Conservation (phyloP, 2,113 vertebrate species). For the Ivindomyrus marchei region DNA sequence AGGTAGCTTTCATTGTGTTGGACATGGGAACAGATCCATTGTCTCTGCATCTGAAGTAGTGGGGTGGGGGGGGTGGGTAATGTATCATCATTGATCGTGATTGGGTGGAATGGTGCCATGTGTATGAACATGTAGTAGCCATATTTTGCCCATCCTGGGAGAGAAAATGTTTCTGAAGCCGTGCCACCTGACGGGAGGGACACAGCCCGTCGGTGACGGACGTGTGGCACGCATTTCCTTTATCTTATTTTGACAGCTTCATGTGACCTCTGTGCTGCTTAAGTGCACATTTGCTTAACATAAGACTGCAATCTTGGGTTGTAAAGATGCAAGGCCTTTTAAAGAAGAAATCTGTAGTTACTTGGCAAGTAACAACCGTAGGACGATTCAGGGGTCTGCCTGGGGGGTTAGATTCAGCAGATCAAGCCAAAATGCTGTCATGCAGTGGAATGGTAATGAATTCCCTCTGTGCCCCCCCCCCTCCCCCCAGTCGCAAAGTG, state of each 20-base stretch:
- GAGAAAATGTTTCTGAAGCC: neutral
- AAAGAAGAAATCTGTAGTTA: slow-evolving; percentile 10
- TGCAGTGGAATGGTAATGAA: slow-evolving; percentile 24
- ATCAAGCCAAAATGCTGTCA: slow-evolving; percentile 25
- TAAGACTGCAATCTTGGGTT: slow-evolving; percentile 20
- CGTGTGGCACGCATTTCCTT: neutral
- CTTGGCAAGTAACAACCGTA: slow-evolving; percentile 19
- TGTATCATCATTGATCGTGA: neutral
- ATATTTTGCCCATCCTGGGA: neutral
- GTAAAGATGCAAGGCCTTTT: slow-evolving; percentile 22
- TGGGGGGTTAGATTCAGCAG: slow-evolving; percentile 17
- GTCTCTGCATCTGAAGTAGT: neutral
- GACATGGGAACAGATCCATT: neutral
- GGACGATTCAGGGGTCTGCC: slow-evolving; percentile 22
- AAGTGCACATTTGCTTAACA: slow-evolving; percentile 23
- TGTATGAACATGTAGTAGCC: neutral
- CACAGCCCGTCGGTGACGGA: neutral
- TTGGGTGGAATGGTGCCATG: neutral
- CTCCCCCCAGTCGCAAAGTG: neutral
- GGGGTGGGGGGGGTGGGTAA: neutral
- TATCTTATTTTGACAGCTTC: slow-evolving; percentile 14
- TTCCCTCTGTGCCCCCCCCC: slow-evolving; percentile 2
- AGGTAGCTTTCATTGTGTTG: neutral
- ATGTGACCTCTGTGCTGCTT: slow-evolving; percentile 14
- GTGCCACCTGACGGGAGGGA: neutral